Base-by-base conservation (phyloP, 2,888 invertebrate species). In the Sthenelais limicola region DNA sequence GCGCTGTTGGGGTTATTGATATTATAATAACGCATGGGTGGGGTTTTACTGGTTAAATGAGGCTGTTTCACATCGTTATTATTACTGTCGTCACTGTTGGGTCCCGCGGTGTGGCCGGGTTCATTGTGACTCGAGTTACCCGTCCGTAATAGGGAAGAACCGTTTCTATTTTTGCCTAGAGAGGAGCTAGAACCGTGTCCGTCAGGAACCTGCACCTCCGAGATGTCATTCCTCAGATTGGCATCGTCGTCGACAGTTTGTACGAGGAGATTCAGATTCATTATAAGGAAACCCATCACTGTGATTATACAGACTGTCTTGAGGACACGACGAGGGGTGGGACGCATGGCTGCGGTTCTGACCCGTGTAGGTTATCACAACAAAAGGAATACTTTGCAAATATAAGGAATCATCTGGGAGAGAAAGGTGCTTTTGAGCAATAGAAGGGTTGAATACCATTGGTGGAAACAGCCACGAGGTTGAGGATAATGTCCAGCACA, bases 181-280 rank as follows among this genome's bases (percentile, higher is more conserved):
- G 5, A 51, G 51, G 26, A 4, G 51, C 26, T 21, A 24, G 21
- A 4, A 18, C n/a, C 18, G 21, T 51, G 68, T 32, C 51, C 52
- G 21, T 51, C 51, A 33, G 24, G 30, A 15, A 26, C 24, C 9
- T 21, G n/a, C 21, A 38, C 38, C 24, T 38, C 51, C 24, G 26
- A 3, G 21, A 26, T 4, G 18, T 35, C 48, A 48, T n/a, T n/a
- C n/a, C 56, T 32, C 9, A 35, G 62, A 28, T 54, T 38, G 26
- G 49, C 38, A 18, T 28, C 38, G n/a, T 70, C 70, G 26, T 70
- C 56, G 26, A 47, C 72, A 7, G 69, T 71, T 49, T 35, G 66
- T 28, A 77, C 49, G 67, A 77, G 72, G 18, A 77, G 72, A 68
- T 74, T 75, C 33, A 77, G 33, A 56, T 76, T 77, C 58, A 74